A percentile compares a stretch with the other conserved stretches of the same genome.
phyloP scores from a whole-genome alignment of 2,797 vertebrate genomes.

The Okamejei kenojei region DNA sequence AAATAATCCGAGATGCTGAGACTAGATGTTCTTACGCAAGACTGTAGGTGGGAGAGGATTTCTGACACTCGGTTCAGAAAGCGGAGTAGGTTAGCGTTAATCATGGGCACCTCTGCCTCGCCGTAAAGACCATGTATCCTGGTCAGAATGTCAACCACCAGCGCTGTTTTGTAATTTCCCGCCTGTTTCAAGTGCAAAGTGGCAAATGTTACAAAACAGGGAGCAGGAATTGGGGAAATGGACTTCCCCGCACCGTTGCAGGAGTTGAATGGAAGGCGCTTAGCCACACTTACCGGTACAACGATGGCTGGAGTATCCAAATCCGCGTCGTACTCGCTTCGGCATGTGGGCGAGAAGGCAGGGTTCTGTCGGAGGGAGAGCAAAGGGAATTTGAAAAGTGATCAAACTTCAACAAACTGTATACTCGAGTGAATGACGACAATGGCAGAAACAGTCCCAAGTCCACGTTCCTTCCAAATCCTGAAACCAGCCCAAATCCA shows the following conservation, averaged over 20 bases:
- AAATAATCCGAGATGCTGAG: neutral
- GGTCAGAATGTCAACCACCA: neutral
- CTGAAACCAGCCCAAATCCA: too few relatives aligned
- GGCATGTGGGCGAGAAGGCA: neutral
- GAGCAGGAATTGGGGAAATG: too few relatives aligned
- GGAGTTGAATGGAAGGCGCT: too few relatives aligned
- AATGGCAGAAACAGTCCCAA: neutral
- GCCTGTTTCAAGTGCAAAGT: neutral
- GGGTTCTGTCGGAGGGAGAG: neutral
- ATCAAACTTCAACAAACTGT: neutral
- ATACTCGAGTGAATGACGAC: neutral
- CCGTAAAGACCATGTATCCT: neutral
- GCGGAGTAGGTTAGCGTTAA: neutral
- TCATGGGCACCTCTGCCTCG: neutral
- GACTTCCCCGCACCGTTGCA: too few relatives aligned
- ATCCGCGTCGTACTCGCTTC: neutral
- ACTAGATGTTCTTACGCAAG: neutral
- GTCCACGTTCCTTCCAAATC: too few relatives aligned
- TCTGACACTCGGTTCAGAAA: neutral
- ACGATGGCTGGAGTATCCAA: neutral
- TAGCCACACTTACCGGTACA: neutral
- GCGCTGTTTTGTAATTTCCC: neutral
- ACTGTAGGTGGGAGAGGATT: neutral
- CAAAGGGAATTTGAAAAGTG: neutral
- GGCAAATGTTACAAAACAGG: neutral